Evolutionary conservation across 2,113 vertebrate species (phyloP), one percentile per base, ranked within the genome.

Genomic region (Hiodon alosoides): DNA sequence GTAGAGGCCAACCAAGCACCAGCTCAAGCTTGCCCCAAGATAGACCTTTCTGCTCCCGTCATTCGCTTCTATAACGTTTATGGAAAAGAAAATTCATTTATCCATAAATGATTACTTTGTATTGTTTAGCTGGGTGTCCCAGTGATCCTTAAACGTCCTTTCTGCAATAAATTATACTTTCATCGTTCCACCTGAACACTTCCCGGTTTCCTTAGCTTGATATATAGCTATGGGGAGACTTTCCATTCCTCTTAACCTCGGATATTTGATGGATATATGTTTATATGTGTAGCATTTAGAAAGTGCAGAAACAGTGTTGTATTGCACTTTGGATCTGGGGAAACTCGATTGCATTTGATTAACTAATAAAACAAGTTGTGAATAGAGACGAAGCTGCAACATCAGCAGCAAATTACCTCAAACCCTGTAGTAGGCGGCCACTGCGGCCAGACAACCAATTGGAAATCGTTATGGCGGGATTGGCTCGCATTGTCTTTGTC

Each of bases 331-430:
- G 51, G 2, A 69, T 54, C 53, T 53, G 16, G 47, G 31, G 31
- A 31, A 31, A 31, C 31, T 31, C 31, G 31, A 31, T 31, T 31
- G 31, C 31, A 69, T 13, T 13, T 60, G 46, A 14, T 7, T 17
- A 51, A 73, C 50, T 69, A 55, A 61, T 47, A 14, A 7, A 69
- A 76, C 69, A 69, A 69, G 74, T 69, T 76, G 74, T 67, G 58
- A 69, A 64, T 8, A 51, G 4, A 76, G 16, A 76, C 75, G 71
- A 76, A 76, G 75, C 69, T 31, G 52, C 68, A 71, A 67, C 74
- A 69, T 69, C 74, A 68, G 74, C 67, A 62, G 74, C 67, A 76
- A 76, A 76, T 68, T 52, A 70, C 57, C 58, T n/a, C 58, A 48
- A 64, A 54, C 57, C 51, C 31, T 64, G 16, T 11, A 54, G 58